These are phyloP conservation scores for Hippocampus kuda DNA, from an alignment of 2,797 vertebrate genomes.

Conservation along the genomic window DNA sequence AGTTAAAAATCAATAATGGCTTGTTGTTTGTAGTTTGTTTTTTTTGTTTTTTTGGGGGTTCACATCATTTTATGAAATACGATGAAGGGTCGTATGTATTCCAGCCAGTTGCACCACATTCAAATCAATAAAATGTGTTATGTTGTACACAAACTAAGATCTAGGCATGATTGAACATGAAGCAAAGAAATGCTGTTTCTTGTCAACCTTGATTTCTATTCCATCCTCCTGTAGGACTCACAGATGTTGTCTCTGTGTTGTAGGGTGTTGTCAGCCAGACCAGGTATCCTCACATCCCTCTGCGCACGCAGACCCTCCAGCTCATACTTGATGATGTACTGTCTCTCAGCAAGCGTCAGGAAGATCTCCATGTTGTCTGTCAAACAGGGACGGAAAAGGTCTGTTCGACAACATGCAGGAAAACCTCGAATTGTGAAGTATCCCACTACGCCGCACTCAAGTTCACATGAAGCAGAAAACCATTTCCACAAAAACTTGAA, in stretches of 20 bases:
- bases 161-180: too few species aligned
- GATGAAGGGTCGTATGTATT: neutral
- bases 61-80: neutral
- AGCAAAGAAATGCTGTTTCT: neutral
- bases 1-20: neutral
- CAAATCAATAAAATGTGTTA: neutral
- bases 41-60: neutral
- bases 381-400: neutral
- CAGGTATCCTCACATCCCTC: conserved; percentile 64
- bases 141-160: too few species aligned
- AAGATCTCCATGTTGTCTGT: conserved; percentile 68
- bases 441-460: neutral
- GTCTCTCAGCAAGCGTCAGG: conserved; percentile 68
- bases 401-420: neutral
- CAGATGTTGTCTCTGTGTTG: conserved; percentile 63
- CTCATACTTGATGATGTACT: conserved; percentile 68
- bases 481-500: neutral
- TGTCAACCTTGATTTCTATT: neutral
- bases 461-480: neutral
- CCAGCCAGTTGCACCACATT: too few species aligned
- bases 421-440: neutral
- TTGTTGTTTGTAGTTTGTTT: neutral
- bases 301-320: conserved; percentile 63
- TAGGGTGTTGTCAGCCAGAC: conserved; percentile 52
- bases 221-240: conserved; percentile 44